A percentile compares a stretch with the other conserved stretches of the same genome.
Evolutionary conservation across 2,888 invertebrate genomes (phyloP).

Genomic region (Lepidonotus clava): DNA sequence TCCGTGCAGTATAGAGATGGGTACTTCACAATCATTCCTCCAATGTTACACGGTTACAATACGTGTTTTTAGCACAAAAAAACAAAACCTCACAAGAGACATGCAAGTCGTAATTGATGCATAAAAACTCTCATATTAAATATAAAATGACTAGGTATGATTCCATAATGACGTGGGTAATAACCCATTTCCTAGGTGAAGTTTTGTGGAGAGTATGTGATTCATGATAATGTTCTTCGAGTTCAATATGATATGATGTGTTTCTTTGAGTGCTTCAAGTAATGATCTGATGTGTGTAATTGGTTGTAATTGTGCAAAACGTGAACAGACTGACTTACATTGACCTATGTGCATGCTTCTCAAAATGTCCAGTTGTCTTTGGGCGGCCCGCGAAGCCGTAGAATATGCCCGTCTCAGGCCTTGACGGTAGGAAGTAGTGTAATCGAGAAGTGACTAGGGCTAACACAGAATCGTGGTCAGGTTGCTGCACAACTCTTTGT

Average conservation of each 20-base stretch:
- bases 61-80: no score
- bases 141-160: no score
- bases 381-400: background rate
- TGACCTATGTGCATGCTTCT: slow-evolving; percentile 3
- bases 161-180: no score
- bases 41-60: no score
- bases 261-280: background rate
- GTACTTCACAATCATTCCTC: slow-evolving; percentile 33
- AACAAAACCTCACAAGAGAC: no score
- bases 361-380: background rate
- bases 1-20: background rate
- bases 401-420: background rate
- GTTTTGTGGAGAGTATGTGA: no score
- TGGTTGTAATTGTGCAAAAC: slow-evolving; percentile 13
- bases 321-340: slow-evolving; percentile 14
- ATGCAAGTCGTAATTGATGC: no score
- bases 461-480: slow-evolving; percentile 19
- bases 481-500: slow-evolving; percentile 47
- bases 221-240: no score
- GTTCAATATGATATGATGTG: no score
- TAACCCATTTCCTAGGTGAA: no score
- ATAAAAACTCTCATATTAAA: no score
- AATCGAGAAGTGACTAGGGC: background rate
- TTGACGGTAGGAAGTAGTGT: slow-evolving; percentile 20
- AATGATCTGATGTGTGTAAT: slow-evolving; percentile 1